A percentile compares a stretch with the other conserved stretches of the same genome.
Evolutionary conservation across 2,113 vertebrate species (phyloP).

Genomic region (Cercocebus atys): DNA sequence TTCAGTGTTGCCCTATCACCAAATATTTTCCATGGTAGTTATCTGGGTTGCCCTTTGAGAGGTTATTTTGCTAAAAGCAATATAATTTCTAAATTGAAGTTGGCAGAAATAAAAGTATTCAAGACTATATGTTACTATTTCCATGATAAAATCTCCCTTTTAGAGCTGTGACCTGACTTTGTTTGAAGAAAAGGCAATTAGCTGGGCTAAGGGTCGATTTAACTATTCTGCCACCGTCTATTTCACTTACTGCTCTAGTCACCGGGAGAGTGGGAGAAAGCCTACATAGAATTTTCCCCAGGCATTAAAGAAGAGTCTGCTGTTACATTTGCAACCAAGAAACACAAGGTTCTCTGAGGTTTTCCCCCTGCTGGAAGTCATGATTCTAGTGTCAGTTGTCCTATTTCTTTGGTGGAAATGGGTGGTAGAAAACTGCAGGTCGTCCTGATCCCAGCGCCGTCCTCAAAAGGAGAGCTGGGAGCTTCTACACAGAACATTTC

Average conservation of each 20-base stretch:
- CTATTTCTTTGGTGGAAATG: background rate
- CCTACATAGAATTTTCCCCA: background rate
- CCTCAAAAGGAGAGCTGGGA: no score
- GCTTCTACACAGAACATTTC: background rate
- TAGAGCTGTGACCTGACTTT: background rate
- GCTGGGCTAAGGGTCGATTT: background rate
- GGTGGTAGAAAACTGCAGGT: background rate
- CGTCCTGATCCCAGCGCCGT: background rate
- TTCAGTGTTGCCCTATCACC: background rate
- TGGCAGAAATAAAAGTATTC: constrained; percentile 15
- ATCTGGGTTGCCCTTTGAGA: background rate
- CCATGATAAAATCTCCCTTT: background rate
- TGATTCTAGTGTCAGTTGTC: background rate
- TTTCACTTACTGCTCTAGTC: background rate
- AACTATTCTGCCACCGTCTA: background rate
- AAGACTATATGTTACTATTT: background rate
- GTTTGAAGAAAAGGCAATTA: background rate
- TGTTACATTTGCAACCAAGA: background rate
- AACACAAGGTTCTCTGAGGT: background rate
- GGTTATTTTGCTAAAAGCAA: constrained; percentile 1
- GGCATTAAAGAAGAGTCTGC: background rate
- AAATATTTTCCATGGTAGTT: background rate
- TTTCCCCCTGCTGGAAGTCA: background rate
- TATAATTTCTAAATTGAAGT: background rate
- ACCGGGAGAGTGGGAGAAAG: background rate